Evolutionary conservation across 2,113 vertebrate genomes (phyloP), one percentile per base, ranked within the genome.

Genomic region (Actinemys pallida): DNA sequence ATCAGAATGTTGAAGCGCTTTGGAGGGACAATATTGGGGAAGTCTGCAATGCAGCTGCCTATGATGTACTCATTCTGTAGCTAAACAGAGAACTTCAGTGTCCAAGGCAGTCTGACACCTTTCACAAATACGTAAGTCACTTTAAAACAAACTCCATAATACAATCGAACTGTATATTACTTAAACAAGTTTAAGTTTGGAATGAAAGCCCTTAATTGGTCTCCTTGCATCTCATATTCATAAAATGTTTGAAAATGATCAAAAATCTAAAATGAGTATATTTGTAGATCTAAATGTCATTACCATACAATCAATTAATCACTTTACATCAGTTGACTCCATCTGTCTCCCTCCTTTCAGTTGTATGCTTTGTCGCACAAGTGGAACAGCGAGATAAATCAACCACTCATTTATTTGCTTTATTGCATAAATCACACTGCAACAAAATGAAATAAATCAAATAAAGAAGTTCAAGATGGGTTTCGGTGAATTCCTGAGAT

Each of bases 391-490:
- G 65, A 94, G 62, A 96, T 94, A 92, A 96, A 96, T 95, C 95
- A 97, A 93, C 56, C 57, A 45, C 75, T 78, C 39, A 80, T 95
- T 96, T 96, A 90, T 94, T 96, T 93, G 52, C 29, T 91, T 88
- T 95, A 93, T 72, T 95, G 83, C 85, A 93, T 96, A 95, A 96
- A 96, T 96, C 92, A 95, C 81, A 93, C 5, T 84, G 56, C 85
- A 95, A 69, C 96, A 96, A 96, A 97, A 92, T 35, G 53, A 83
- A 96, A 95, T 83, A 91, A 92, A 96, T 97, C 90, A 93, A 57
- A 96, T 92, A 90, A 96, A 96, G 81, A 92, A 88, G 25, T 90
- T 96, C 93, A 94, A 94, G 84, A 90, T 90, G 49, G 42, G 29
- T 94, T 96, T 94, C 72, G 69, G 35, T 92, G 87, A 90, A 92